Conservation (phyloP, 2,797 vertebrate species). For the Capromys pilorides region DNA sequence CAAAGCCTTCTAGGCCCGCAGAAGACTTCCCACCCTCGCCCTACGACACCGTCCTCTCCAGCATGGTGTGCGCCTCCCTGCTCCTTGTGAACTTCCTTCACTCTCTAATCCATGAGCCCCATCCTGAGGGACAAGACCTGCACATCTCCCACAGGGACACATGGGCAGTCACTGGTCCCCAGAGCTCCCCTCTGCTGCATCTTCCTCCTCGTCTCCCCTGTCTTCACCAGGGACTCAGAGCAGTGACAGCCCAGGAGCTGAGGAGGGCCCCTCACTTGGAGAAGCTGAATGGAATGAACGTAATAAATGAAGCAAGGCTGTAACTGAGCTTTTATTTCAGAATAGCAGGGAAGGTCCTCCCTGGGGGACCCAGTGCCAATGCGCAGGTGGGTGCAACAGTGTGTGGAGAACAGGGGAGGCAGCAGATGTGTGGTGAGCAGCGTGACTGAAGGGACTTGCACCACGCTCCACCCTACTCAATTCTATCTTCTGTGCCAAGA, state of each 20-base stretch:
- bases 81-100: background rate
- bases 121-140: accelerated
- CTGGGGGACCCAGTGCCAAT: background rate
- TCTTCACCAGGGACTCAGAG: background rate
- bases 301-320: background rate
- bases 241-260: background rate
- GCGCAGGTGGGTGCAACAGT: background rate
- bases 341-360: background rate
- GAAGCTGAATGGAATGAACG: background rate
- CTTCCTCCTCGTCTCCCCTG: background rate
- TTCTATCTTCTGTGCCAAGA: background rate
- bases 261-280: background rate
- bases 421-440: background rate
- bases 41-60: background rate
- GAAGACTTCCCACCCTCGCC: background rate
- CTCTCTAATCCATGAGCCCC: background rate
- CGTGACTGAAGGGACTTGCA: background rate
- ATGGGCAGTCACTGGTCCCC: background rate
- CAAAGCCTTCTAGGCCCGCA: no score
- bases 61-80: accelerated
- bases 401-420: no score
- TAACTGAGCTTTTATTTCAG: background rate
- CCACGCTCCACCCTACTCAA: background rate
- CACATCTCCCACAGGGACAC: no score
- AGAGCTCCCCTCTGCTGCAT: background rate